Base-by-base conservation (phyloP, 2,113 vertebrate species). In the Malurus elegans region DNA sequence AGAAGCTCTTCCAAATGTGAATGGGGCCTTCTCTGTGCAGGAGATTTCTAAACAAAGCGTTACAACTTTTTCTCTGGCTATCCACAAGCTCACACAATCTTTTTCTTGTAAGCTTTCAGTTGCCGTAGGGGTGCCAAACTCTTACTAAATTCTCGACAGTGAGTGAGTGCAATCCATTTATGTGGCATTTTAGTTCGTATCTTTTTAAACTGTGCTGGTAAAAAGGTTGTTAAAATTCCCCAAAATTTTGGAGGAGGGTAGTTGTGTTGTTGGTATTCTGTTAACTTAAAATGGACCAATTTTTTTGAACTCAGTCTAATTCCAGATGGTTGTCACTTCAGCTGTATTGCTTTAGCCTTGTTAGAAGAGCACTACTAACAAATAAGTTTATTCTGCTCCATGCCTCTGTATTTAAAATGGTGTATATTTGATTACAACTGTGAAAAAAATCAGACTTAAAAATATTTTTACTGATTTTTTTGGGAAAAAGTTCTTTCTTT, bases 1-100 rank as follows among this genome's bases (percentile, higher is more conserved):
- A 62, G 65, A 79, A 76, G 10, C 45, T 72, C 34, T 91, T 95
- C 32, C 53, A 89, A 17, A 61, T 79, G 54, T 48, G 42, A 65
- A 21, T 42, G 53, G 44, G 34, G 32, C 34, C 42, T 90, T 93
- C 45, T 81, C 76, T 57, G 15, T 57, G 28, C 70, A 79, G 86
- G 47, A 86, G 45, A 32, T 34, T 85, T 87, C 66, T 85, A 79
- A 93, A 82, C 53, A 85, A 75, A 92, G 50, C 61, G 82, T 84
- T 48, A 45, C 45, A 75, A 57, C 20, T 94, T 79, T 92, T 85
- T 95, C 45, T 92, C 34, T 92, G 66, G 23, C 45, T 91, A 44
- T 70, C 61, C 69, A 51, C 60, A 90, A 78, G 20, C 72, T 93
- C 69, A 18, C 66, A 24, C 12, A 72, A 10, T 47, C 5, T 53